These are phyloP conservation scores for Mesocricetus auratus DNA, from an alignment of 2,113 vertebrate genomes.

Conservation along the genomic window DNA sequence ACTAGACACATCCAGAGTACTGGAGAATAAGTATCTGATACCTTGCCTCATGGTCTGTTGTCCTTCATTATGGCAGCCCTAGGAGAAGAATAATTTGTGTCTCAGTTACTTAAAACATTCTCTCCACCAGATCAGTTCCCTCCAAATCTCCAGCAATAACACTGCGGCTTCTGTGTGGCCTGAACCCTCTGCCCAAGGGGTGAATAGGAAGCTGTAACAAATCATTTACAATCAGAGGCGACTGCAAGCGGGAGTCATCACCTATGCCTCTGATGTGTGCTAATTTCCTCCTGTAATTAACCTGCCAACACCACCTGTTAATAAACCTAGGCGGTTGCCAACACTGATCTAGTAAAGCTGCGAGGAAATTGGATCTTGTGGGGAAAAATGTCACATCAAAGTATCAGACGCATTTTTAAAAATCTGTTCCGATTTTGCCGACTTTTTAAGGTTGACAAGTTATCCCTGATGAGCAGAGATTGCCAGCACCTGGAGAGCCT, in stretches of 20 bases:
- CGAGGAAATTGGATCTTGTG: constrained; percentile 54
- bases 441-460: constrained; percentile 66
- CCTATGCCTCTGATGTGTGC: background rate
- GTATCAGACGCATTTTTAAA: constrained; percentile 34
- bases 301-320: constrained; percentile 64
- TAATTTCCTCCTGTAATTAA: constrained; percentile 74
- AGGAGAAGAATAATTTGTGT: background rate
- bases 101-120: background rate
- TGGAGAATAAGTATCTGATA: background rate
- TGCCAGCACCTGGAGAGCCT: constrained; percentile 43
- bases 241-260: background rate
- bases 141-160: background rate
- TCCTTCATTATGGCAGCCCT: background rate
- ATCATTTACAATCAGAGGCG: constrained; percentile 44
- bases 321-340: constrained; percentile 53
- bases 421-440: constrained; percentile 53
- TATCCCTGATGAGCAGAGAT: constrained; percentile 52
- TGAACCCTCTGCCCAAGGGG: background rate
- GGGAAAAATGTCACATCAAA: constrained; percentile 53
- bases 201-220: constrained; percentile 9
- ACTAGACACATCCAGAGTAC: background rate
- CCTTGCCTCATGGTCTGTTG: background rate
- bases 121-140: background rate
- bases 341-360: constrained; percentile 55
- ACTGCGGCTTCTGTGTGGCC: background rate